Evolutionary conservation across 2,113 vertebrate species (phyloP), one percentile per base, ranked within the genome.

Genomic region (Ia io): DNA sequence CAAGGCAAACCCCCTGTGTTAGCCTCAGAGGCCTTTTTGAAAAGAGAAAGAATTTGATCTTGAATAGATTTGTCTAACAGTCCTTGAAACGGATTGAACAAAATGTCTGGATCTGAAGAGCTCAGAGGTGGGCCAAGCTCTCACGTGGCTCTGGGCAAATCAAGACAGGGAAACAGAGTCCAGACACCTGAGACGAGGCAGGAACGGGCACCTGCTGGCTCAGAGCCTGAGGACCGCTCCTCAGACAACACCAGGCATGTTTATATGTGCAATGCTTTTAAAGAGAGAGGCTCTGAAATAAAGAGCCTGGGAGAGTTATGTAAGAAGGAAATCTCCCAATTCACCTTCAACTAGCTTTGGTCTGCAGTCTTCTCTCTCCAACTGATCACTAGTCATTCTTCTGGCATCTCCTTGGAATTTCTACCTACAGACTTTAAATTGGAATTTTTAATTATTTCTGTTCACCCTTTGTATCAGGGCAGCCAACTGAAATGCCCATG

Each of bases 1-100:
- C 67, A 49, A 32, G 42, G 37, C 32, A 73, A 88, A 20, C 11
- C 42, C 22, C 12, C 9, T 0, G 14, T 35, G 16, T 40, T 49
- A 16, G 63, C 65, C 59, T 69, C 71, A 73, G 11, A 63, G 47
- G 18, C 32, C 17, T 1, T 53, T 91, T 88, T 90, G 49, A 67
- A 93, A 84, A 88, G 32, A 70, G 49, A 71, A n/a, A 65, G 88
- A 76, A 95, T 87, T 51, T 76, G 69, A 95, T 93, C 93, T 89
- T 86, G 44, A 83, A 59, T 67, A 40, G 65, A 73, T 74, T 88
- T 94, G 94, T 89, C 61, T 70, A 71, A 70, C 17, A 63, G 47
- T 83, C 22, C 42, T 47, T 44, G n/a, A 88, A 78, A 80, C 22
- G 23, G 6, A 67, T 23, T 53, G 37, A 80, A 11, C 59, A 23